These are phyloP conservation scores for Cepphus grylle DNA, from an alignment of 2,113 vertebrate genomes.

Conservation along the genomic window DNA sequence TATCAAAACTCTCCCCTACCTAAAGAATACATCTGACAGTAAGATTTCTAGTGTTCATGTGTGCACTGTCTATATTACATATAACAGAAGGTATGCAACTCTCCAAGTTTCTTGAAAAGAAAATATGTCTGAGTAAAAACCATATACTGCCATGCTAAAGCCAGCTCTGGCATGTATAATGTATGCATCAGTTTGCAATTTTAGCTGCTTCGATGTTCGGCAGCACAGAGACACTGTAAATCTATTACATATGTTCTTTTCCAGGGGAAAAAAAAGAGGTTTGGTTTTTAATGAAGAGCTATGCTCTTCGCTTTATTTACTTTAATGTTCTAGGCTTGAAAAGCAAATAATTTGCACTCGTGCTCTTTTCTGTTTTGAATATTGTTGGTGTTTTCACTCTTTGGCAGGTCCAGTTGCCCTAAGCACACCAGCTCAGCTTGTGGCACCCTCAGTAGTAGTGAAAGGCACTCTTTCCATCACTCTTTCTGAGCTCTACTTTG, in stretches of 20 bases:
- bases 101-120: background rate
- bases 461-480: constrained; percentile 95
- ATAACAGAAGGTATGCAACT: background rate
- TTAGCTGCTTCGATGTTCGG: background rate
- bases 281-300: constrained; percentile 4
- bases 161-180: background rate
- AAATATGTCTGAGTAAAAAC: background rate
- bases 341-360: background rate
- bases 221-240: constrained; percentile 26
- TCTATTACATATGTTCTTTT: constrained; percentile 51
- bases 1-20: background rate
- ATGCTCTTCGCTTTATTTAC: background rate
- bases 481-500: constrained; percentile 93
- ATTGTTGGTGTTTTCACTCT: constrained; percentile 12
- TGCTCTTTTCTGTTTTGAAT: background rate
- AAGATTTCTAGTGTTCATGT: background rate
- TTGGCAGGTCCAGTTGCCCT: constrained; percentile 89
- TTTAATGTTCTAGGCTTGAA: background rate
- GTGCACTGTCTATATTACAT: background rate
- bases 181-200: constrained; percentile 27
- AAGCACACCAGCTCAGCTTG: constrained; percentile 89
- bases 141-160: background rate
- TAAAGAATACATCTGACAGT: background rate
- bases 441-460: constrained; percentile 87
- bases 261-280: background rate